These are phyloP conservation scores for Harlomillsia oculata DNA, from an alignment of 1,140 invertebrate species.

Conservation along the genomic window DNA sequence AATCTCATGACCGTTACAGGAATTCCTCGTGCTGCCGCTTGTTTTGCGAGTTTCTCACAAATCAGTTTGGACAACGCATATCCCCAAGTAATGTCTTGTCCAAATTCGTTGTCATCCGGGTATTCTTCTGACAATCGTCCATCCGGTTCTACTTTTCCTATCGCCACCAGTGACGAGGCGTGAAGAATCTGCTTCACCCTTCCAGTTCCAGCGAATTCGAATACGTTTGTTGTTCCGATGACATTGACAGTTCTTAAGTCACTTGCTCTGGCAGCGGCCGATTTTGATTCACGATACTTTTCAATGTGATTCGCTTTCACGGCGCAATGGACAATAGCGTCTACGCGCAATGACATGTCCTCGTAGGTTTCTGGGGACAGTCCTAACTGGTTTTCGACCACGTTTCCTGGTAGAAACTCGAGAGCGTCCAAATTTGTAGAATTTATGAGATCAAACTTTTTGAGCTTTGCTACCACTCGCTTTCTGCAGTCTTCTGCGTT, in stretches of 20 bases:
- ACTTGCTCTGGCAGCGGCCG: background rate
- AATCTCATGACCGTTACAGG: slow-evolving; percentile 9
- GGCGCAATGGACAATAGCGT: slow-evolving; percentile 16
- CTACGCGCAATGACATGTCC: background rate
- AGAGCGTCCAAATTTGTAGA: background rate
- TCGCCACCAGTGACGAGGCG: slow-evolving; percentile 13
- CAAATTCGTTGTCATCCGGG: background rate
- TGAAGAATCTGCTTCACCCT: slow-evolving; percentile 6
- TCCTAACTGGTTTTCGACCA: background rate
- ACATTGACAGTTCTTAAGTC: slow-evolving; percentile 14
- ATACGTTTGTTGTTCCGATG: slow-evolving; percentile 5
- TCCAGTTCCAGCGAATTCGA: slow-evolving; percentile 8
- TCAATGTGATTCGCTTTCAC: slow-evolving; percentile 20
- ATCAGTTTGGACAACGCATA: slow-evolving; percentile 15
- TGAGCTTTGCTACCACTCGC: background rate
- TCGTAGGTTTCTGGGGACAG: background rate
- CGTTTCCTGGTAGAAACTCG: background rate
- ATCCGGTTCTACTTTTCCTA: background rate
- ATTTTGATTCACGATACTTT: background rate
- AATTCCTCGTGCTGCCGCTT: slow-evolving; percentile 12
- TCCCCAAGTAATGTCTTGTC: background rate
- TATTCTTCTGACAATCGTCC: slow-evolving; percentile 12
- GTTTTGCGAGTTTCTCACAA: slow-evolving; percentile 10
- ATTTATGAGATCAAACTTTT: background rate
- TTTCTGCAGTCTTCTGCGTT: background rate